Evolutionary conservation across 1,140 invertebrate species (phyloP), one percentile per base, ranked within the genome.

Genomic region (Pseudomyrmex concolor): DNA sequence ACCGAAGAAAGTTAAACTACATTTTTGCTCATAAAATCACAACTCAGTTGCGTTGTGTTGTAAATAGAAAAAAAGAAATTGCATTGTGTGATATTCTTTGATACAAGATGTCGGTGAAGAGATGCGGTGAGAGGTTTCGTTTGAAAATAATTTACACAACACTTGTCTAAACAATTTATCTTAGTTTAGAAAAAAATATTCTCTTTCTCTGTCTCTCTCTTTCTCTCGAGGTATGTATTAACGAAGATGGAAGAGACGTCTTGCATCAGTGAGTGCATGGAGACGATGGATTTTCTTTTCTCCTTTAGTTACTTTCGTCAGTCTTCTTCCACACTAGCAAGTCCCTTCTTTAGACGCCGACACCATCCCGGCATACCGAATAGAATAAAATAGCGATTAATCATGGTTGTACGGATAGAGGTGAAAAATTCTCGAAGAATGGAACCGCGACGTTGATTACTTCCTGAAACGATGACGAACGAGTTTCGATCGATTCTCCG

Each of bases 371-470:
- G 76, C 77, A 70, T 84, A 80, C 51, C 64, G 64, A 81, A 71
- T 81, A 68, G 76, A 76, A 50, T 74, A 73, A 83, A 86, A 74
- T 55, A 60, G 51, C 85, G 77, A 86, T 86, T 86, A 85, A 85
- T 85, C 84, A 85, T 74, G 63, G 43, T 63, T 22, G 76, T 64
- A 59, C 57, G 67, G n/a, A 57, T 60, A 64, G 72, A 64, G 63
- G 80, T 87, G 80, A 87, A 86, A 88, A 88, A 84, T 87, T 82
- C 48, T 62, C 66, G 13, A 55, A 78, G 71, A 68, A 82, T 71
- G 64, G 55, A 57, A 85, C 57, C 22, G 57, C 63, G 85, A 76
- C 86, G 54, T 85, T 76, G 78, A 86, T 87, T 77, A 82, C 66
- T 50, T 83, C 15, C 19, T 22, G 66, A 45, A 76, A 77, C 80